Base-by-base conservation (phyloP, 2,797 vertebrate genomes). In the Danio choprae region DNA sequence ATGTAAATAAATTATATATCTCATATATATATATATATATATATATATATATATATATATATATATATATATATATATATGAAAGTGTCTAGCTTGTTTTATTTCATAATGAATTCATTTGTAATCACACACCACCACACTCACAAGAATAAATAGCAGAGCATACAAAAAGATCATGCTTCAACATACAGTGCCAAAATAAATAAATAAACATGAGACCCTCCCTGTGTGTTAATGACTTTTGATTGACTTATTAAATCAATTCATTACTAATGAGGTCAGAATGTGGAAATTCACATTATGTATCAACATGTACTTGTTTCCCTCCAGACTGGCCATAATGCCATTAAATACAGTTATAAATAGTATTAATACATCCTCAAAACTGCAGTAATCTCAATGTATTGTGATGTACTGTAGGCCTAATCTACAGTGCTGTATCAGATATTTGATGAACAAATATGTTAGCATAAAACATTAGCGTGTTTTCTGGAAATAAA, bases 81-180 rank as follows among this genome's bases (percentile, higher is more conserved):
- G 65, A 67, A 83, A 86, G 84, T 89, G 87, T 87, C 81, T 83
- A 88, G 87, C 86, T 92, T 87, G 87, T 90, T 90, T 89, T 88
- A 87, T 86, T 86, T 88, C 82, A 84, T 84, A 85, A 85, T 86
- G 86, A 83, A 89, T 82, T 89, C 87, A 84, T 89, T 80, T 84
- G 74, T 79, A 16, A 29, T 86, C 75, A 83, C 84, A 86, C 77
- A 64, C 82, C 84, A 86, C 83, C 62, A 78, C 80, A 84, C 85
- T 80, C 73, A 82, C 74, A 86, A 87, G 85, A 87, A 86, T 76
- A 81, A 86, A 82, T 81, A 80, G 50, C 58, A 77, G 71, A 58
- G 77, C 85, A 70, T 81, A 82, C 74, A 78, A 76, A 80, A 55
- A 77, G 65, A 77, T 79, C 83, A 87, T 86, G 87, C 87, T 84